phyloP scores from a whole-genome alignment of 2,797 vertebrate species.

The Sebastes wilsoni region DNA sequence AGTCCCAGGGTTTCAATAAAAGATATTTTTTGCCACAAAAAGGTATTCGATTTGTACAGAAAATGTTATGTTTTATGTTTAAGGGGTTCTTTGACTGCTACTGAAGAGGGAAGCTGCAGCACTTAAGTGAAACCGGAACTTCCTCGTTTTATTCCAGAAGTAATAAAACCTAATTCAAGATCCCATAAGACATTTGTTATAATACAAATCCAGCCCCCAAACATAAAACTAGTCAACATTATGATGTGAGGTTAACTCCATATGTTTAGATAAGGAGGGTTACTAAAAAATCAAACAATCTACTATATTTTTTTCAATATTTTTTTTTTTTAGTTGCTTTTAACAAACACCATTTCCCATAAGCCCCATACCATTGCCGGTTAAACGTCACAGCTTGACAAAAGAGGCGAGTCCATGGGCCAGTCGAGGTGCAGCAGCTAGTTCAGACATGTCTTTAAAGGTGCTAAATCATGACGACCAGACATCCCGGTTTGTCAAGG shows the following conservation, averaged over 20 bases:
- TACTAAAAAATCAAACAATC: not conserved
- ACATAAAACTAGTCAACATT: not conserved
- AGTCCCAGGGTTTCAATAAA: conserved; percentile 1
- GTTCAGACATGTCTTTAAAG: not conserved
- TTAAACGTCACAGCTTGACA: not conserved
- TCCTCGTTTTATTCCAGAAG: not conserved
- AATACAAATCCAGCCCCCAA: not conserved
- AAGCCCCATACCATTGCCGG: not conserved
- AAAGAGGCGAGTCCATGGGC: not conserved
- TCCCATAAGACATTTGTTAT: not conserved
- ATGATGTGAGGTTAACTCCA: not conserved
- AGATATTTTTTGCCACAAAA: not conserved
- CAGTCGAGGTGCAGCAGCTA: not conserved
- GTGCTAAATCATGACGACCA: no score
- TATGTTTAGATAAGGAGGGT: not conserved
- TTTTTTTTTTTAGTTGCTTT: no score
- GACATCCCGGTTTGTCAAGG: no score
- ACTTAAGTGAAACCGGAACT: not conserved
- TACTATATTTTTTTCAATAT: not conserved
- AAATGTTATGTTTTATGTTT: not conserved
- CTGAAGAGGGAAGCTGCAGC: not conserved
- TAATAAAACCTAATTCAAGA: not conserved
- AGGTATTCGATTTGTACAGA: not conserved
- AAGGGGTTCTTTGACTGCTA: not conserved
- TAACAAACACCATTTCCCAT: not conserved